Evolutionary conservation across 2,113 vertebrate species (phyloP), one percentile per base, ranked within the genome.

Genomic region (Zingel zingel): DNA sequence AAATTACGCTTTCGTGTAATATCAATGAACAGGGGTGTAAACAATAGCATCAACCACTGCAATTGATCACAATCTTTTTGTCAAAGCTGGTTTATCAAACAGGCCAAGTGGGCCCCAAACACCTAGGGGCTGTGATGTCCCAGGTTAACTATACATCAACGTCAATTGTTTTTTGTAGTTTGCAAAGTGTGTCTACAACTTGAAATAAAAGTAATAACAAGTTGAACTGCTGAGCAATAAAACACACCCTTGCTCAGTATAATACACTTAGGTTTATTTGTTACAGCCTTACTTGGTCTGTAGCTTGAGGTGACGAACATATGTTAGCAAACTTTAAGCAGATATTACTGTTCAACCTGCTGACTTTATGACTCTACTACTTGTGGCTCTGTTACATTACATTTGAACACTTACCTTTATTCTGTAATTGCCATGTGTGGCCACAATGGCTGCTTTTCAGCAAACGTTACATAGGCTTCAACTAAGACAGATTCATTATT

Each of bases 71-170:
- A 33, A 69, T 61, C 64, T 27, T 39, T 50, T 39, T 18, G 25
- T 36, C 39, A 23, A 73, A 56, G 27, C 27, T 76, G 27, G 58
- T 64, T 81, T 33, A 59, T 18, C 23, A 62, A 59, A 76, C 71
- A 63, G 54, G 39, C 15, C 51, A 83, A 68, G 27, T 62, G 54
- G 65, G 68, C n/a, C 14, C 63, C 5, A 36, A 48, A 59, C 57
- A 27, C 61, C 33, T 14, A 25, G 43, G 43, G 56, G 68, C 39
- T 8, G 0, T 3, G 3, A 73, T 30, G 51, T 69, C 33, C 51
- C 43, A 63, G 30, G 39, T 72, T 81, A 27, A 48, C 54, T 64
- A 21, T 33, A 33, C 4, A 48, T 21, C 13, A 2, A 65, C 2
- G 6, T 58, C 9, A 19, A 19, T 25, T 3, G 5, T 39, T 18